Evolutionary conservation across 1,140 invertebrate species (phyloP).

Genomic region (Drosophila malerkotliana): DNA sequence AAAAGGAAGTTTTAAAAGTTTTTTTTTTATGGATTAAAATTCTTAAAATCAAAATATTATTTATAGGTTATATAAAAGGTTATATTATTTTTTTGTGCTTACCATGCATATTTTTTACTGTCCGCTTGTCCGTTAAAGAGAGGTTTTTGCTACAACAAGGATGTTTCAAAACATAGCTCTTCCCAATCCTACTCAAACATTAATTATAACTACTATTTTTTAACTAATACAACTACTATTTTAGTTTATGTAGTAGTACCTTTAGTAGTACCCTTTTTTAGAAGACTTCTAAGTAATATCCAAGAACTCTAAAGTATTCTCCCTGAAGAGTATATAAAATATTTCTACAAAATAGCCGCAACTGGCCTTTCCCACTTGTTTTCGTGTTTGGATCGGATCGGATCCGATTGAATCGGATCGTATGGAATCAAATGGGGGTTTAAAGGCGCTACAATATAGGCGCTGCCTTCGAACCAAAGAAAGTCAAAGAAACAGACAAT

Average conservation of each 20-base stretch:
- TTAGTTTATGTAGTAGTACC: too few species aligned
- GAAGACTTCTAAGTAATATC: too few species aligned
- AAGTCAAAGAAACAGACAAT: conserved; percentile 40
- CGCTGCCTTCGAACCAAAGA: neutral
- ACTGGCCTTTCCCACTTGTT: conserved; percentile 22
- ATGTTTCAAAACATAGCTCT: too few species aligned
- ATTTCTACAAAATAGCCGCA: too few species aligned
- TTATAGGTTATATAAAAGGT: too few species aligned
- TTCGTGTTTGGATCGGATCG: conserved; percentile 14
- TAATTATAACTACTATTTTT: too few species aligned
- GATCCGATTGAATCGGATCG: conserved; percentile 4
- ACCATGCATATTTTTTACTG: neutral
- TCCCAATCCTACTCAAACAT: too few species aligned
- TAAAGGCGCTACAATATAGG: conserved; percentile 24
- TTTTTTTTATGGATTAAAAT: neutral
- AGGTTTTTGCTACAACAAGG: neutral
- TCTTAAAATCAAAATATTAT: too few species aligned
- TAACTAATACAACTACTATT: too few species aligned
- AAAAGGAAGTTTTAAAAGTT: too few species aligned
- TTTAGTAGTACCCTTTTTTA: too few species aligned
- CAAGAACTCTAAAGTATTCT: neutral
- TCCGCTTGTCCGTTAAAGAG: neutral
- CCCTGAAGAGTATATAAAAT: conserved; percentile 13
- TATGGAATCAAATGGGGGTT: neutral
- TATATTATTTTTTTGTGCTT: too few species aligned